Evolutionary conservation across 37 sponge, comb jelly and placozoan genomes (phyloP), one percentile per base, ranked within the genome.

Genomic region (Haliclona indistincta): DNA sequence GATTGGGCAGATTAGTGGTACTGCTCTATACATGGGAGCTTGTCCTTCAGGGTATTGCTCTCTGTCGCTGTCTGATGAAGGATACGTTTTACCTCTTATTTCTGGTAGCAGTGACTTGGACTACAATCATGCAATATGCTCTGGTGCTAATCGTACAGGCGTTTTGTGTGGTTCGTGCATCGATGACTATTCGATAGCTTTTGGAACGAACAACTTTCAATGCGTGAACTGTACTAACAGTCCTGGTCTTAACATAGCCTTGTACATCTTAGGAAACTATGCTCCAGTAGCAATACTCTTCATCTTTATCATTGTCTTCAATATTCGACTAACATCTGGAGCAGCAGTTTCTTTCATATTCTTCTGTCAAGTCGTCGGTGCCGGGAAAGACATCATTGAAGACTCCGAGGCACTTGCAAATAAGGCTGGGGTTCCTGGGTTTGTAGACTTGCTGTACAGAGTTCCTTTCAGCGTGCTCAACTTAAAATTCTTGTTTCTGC

Each of bases 331-430:
- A 37, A 67, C 81, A 52, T 76, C 49, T 29, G 87, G 81, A 39
- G 81, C 87, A 1, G 68, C 75, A 1, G 80, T 81, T 62, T 69
- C 87, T 10, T 86, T 86, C 71, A 80, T 86, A 30, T 54, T 86
- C 29, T 86, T 71, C 39, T 41, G 52, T 22, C 87, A 86, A n/a
- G 67, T 84, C 22, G 51, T 75, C 1, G 39, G 36, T 0, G 61
- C 38, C 49, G 62, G 47, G 25, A 67, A 74, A 29, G 49, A 62
- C 34, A 2, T 74, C 0, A 28, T 52, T 42, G 75, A 53, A 33
- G 45, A 62, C 25, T 75, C 38, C 6, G 22, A 22, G 22, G 45
- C 43, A 43, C 30, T 39, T 20, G 25, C 23, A 0, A 28, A 35
- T 33, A 60, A 33, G 8, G 0, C 5, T 55, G 56, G 5, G 3